Evolutionary conservation across 1,140 invertebrate genomes (phyloP), one percentile per base, ranked within the genome.

Genomic region (Colletes latitarsis): DNA sequence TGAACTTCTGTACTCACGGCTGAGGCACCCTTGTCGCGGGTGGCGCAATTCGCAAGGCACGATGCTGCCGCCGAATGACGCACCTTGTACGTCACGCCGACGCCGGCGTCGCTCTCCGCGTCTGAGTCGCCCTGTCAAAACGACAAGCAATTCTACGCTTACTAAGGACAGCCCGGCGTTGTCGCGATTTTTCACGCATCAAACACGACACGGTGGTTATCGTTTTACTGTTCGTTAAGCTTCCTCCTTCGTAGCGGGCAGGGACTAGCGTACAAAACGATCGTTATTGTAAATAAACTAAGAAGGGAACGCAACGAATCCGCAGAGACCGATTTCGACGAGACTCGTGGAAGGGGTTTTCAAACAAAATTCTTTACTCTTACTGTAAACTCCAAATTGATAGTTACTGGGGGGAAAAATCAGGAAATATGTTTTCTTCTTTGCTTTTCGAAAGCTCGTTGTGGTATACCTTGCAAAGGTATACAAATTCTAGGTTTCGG

Each of bases 51-150:
- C 68, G 92, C 92, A 85, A 93, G 91, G 85, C 93, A 93, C 79
- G 93, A 93, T 82, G 92, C 92, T 77, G 93, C 92, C 82, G 92
- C 91, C 86, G 92, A 93, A 90, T 92, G 91, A 87, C 92, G 92
- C 82, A 92, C 87, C 90, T 93, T 93, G 88, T 93, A 93, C 78
- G 92, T 93, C 78, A 92, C 92, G 66, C 92, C 92, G 85, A 93
- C 90, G 73, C 92, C 93, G 73, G 89, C 82, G 88, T 93, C 93
- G 89, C 92, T 93, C 88, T 93, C 93, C 52, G 88, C 92, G 80
- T 93, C 93, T 77, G 92, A 93, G 88, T 93, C 93, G 88, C 89
- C 91, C 92, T 93, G 92, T 85, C 84, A 90, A 93, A 93, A 93
- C 87, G 84, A 91, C 86, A 90, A 92, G 91, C 91, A 92, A 90